Percentiles rank a stretch among this genome's conserved stretches.
Evolutionary conservation across 2,113 vertebrate species (phyloP).

Genomic region (Rhagologus leucostigma): DNA sequence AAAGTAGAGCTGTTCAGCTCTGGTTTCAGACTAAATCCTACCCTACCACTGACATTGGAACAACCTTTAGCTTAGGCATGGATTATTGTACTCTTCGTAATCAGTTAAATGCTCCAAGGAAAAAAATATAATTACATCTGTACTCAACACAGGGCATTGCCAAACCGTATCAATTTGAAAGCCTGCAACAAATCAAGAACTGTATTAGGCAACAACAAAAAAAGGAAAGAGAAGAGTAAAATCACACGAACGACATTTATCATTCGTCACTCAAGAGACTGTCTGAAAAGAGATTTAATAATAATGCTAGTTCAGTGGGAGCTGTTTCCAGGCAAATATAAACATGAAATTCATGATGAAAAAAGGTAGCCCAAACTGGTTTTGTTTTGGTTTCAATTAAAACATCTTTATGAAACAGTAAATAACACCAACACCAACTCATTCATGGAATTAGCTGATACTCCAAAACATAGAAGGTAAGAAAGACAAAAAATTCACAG

Average conservation of each 20-base stretch:
- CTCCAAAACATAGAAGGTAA: neutral
- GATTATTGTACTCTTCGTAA: neutral
- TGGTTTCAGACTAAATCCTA: neutral
- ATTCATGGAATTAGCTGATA: neutral
- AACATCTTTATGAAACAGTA: neutral
- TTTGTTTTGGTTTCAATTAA: neutral
- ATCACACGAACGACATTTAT: neutral
- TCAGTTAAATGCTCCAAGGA: neutral
- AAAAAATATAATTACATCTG: neutral
- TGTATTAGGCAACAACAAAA: neutral
- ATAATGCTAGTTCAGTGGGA: neutral
- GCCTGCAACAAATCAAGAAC: neutral
- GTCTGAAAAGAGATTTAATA: neutral
- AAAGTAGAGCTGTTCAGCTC: neutral
- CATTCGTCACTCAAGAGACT: neutral
- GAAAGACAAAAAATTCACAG: neutral
- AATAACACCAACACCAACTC: neutral
- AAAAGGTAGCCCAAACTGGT: neutral
- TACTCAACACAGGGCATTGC: neutral
- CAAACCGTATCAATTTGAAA: neutral
- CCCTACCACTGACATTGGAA: neutral
- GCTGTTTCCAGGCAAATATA: neutral
- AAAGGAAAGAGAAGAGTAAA: neutral
- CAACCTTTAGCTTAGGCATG: neutral
- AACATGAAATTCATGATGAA: neutral